A percentile compares a stretch with the other conserved stretches of the same genome.
Conservation (phyloP, 23 tunicate species). For the Ciona savignyi region DNA sequence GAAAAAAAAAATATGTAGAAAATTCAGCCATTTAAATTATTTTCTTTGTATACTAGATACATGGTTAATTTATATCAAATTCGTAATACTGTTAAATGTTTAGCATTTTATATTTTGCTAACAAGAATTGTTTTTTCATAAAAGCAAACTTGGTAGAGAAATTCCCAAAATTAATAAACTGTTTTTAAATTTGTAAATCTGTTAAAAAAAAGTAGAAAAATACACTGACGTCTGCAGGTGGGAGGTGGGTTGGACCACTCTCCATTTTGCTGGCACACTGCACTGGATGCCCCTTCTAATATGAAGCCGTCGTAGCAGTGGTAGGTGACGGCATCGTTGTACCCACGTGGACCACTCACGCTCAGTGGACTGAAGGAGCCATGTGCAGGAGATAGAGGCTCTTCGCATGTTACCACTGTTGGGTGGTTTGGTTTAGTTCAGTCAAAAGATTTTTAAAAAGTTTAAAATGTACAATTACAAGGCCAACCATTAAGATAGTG, state of each 20-base stretch:
- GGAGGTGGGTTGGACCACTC: conserved; percentile 46
- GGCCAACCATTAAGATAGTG: no score
- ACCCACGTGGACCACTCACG: neutral
- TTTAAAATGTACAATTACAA: no score
- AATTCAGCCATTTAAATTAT: no score
- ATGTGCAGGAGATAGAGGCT: conserved; percentile 1
- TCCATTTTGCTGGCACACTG: conserved; percentile 25
- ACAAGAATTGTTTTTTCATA: neutral
- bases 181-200: neutral
- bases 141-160: no score
- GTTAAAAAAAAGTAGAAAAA: no score
- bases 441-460: no score
- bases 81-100: no score
- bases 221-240: conserved; percentile 38
- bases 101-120: neutral
- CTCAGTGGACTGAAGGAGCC: conserved; percentile 4
- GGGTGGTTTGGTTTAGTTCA: no score
- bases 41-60: no score
- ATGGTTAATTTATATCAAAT: no score
- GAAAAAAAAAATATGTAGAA: no score
- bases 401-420: conserved; percentile 12
- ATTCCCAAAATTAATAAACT: no score
- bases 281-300: conserved; percentile 23
- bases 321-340: conserved; percentile 17
- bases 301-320: conserved; percentile 20